Percentiles rank a stretch among this genome's conserved stretches.
Evolutionary conservation across 2,113 vertebrate genomes (phyloP).

Genomic region (Columba livia): DNA sequence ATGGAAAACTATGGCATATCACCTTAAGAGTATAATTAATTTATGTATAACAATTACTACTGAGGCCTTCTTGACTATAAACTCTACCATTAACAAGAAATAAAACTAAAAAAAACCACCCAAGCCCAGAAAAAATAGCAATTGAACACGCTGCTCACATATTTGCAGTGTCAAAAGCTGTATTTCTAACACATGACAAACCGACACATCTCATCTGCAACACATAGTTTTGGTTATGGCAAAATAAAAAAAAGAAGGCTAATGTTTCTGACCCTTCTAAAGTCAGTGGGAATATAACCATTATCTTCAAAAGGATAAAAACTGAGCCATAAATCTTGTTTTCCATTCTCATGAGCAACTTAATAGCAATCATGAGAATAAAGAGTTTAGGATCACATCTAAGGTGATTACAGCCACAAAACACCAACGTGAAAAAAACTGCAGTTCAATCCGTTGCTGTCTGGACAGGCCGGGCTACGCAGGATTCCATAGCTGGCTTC

Average conservation of each 20-base stretch:
- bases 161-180: background rate
- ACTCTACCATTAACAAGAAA: background rate
- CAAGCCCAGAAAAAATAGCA: background rate
- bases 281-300: background rate
- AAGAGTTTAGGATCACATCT: constrained; percentile 17
- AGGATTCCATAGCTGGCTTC: background rate
- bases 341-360: constrained; percentile 54
- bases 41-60: background rate
- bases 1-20: background rate
- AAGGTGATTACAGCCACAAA: constrained; percentile 22
- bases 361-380: constrained; percentile 27
- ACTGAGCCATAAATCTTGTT: constrained; percentile 35
- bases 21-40: background rate
- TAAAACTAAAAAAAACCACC: background rate
- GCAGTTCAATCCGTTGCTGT: background rate
- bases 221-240: background rate
- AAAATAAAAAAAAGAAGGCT: background rate
- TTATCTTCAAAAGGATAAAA: constrained; percentile 43
- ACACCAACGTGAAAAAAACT: background rate
- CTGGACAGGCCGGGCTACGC: background rate
- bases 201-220: background rate
- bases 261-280: constrained; percentile 6
- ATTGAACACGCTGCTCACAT: background rate
- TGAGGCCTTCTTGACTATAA: background rate
- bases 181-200: constrained; percentile 22